These are phyloP conservation scores for Rhinoderma darwinii DNA, from an alignment of 2,113 vertebrate species.

Conservation along the genomic window DNA sequence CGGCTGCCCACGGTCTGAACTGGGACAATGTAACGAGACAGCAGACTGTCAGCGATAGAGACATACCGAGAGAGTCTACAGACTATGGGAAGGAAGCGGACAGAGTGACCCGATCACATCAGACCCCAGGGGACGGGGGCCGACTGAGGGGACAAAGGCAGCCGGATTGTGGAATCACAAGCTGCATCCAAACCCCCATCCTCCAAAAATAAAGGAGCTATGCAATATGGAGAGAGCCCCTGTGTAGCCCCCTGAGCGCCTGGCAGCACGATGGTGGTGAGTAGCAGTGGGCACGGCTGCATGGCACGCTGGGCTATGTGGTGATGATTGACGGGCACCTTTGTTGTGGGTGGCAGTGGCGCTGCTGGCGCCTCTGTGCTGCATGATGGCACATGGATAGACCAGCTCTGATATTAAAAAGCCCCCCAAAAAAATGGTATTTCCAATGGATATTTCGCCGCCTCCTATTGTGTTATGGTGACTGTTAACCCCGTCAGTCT, in stretches of 20 bases:
- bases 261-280: conserved; percentile 52
- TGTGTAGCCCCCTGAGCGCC: background rate
- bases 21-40: conserved; percentile 55
- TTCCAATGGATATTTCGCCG: background rate
- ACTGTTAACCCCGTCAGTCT: background rate
- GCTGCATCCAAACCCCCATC: background rate
- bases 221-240: background rate
- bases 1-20: conserved; percentile 26
- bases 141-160: background rate
- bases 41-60: conserved; percentile 51
- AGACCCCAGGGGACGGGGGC: background rate
- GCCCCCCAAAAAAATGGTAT: background rate
- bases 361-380: background rate
- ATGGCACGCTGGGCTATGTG: background rate
- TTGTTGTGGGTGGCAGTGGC: background rate
- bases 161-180: background rate
- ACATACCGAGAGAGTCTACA: conserved; percentile 8
- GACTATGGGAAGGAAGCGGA: background rate
- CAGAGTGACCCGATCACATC: background rate
- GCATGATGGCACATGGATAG: background rate
- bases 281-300: conserved; percentile 1
- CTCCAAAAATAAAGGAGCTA: background rate
- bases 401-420: background rate
- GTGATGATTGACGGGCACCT: background rate
- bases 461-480: background rate